Conservation (phyloP, 2,113 vertebrate species). For the Andinoacara biseriatus region DNA sequence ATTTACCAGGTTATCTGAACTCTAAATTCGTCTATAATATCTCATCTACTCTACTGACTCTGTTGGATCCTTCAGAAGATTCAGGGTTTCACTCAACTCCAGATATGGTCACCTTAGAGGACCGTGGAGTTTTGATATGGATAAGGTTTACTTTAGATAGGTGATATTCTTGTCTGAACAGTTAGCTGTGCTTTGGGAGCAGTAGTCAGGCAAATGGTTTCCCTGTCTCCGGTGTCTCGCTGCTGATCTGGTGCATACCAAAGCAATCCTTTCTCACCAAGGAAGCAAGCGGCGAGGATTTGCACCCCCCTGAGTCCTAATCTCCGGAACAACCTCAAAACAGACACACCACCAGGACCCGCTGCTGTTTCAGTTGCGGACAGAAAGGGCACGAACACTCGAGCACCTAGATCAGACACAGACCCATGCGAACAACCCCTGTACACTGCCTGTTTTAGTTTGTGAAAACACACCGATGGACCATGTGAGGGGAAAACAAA, state of each 20-base stretch:
- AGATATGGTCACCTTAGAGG: constrained; percentile 62
- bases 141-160: constrained; percentile 63
- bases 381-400: not conserved
- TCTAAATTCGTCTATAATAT: constrained; percentile 43
- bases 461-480: not conserved
- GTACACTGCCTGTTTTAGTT: not conserved
- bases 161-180: constrained; percentile 56
- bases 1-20: constrained; percentile 44
- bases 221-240: constrained; percentile 66
- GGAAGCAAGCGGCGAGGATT: constrained; percentile 76
- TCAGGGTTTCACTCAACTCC: constrained; percentile 38
- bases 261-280: constrained; percentile 80
- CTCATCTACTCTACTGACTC: not conserved
- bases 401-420: constrained; percentile 21
- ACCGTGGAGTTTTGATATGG: constrained; percentile 29
- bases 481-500: not conserved
- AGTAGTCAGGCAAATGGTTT: constrained; percentile 35
- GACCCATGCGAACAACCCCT: not conserved
- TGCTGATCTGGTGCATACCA: constrained; percentile 80
- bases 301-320: constrained; percentile 77
- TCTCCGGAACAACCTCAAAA: constrained; percentile 80
- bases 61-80: constrained; percentile 22
- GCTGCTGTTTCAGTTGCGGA: constrained; percentile 65
- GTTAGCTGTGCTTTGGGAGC: constrained; percentile 33
- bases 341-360: constrained; percentile 70